Base-by-base conservation (phyloP, 2,797 vertebrate genomes). In the Cirrhinus molitorella region DNA sequence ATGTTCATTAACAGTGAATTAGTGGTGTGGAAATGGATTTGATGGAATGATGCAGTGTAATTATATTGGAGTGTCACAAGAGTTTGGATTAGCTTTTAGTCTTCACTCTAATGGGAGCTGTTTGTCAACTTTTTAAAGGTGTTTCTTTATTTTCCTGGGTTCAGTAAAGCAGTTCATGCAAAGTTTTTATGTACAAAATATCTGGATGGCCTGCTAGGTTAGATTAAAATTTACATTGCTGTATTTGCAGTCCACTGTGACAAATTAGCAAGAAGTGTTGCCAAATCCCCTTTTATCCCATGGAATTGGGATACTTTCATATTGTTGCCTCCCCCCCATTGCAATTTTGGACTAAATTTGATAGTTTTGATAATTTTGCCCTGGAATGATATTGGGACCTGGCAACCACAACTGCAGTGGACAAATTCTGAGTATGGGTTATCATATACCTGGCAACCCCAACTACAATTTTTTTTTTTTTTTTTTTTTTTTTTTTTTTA, bases 31-130 rank as follows among this genome's bases (percentile, higher is more conserved):
- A 70, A 75, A 75, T 81, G 43, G 40, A 28, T 85, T 72, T 70
- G 75, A 66, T 67, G 34, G 57, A 28, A 28, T 79, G 83, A 73
- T 84, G 37, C 43, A 23, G 37, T 53, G 55, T 79, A 72, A 84
- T 71, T 73, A 40, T 55, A 17, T 57, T 43, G 19, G 40, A 25
- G 23, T 16, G 83, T 79, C 21, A 79, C 2, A 16, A 61, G 25
- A 74, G 68, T 21, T 34, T 55, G n/a, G 37, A 72, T 55, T 7
- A 75, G 51, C 14, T 55, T 57, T 63, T 19, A 49, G 49, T 45
- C 49, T 72, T 67, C 53, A 43, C 37, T 55, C 14, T 13, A 40
- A 43, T 11, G 7, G 23, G 40, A 45, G 47, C 25, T n/a, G 59
- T 63, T 37, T 28, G 23, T 51, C 40, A 61, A 8, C 2, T 0